phyloP scores from a whole-genome alignment of 2,888 invertebrate species.

The Lobophora halterata region DNA sequence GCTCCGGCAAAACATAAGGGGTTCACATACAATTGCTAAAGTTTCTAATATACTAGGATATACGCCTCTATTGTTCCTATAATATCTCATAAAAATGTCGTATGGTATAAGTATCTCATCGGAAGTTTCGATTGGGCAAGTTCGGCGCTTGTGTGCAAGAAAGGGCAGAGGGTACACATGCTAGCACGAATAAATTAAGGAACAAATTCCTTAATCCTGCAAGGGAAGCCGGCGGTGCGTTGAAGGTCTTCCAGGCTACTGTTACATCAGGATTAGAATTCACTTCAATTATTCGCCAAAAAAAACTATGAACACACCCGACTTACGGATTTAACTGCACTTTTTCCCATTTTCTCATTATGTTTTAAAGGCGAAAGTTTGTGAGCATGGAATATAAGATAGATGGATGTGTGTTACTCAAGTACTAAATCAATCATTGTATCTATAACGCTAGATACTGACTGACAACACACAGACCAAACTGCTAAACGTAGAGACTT shows the following conservation, averaged over 20 bases:
- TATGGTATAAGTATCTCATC: slow-evolving; percentile 50
- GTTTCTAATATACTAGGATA: slow-evolving; percentile 73
- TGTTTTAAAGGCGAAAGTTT: no score
- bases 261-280: slow-evolving; percentile 55
- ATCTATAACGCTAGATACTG: no score
- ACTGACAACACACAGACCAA: no score
- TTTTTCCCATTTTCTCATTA: no score
- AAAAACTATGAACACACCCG: slow-evolving; percentile 1
- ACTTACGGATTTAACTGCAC: no score
- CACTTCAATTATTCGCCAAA: slow-evolving; percentile 35
- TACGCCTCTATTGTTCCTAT: slow-evolving; percentile 66
- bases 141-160: slow-evolving; percentile 24
- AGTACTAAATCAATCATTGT: no score
- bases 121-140: slow-evolving; percentile 41
- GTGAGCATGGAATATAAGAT: no score
- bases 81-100: slow-evolving; percentile 73
- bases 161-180: slow-evolving; percentile 19
- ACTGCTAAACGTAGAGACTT: no score
- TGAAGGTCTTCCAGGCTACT: slow-evolving; percentile 60
- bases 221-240: slow-evolving; percentile 54
- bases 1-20: slow-evolving; percentile 77
- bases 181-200: slow-evolving; percentile 44
- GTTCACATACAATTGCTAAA: slow-evolving; percentile 78
- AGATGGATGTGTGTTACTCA: no score
- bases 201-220: slow-evolving; percentile 66